Conservation (phyloP, 1,140 invertebrate species). For the Oryctes rhinoceros region DNA sequence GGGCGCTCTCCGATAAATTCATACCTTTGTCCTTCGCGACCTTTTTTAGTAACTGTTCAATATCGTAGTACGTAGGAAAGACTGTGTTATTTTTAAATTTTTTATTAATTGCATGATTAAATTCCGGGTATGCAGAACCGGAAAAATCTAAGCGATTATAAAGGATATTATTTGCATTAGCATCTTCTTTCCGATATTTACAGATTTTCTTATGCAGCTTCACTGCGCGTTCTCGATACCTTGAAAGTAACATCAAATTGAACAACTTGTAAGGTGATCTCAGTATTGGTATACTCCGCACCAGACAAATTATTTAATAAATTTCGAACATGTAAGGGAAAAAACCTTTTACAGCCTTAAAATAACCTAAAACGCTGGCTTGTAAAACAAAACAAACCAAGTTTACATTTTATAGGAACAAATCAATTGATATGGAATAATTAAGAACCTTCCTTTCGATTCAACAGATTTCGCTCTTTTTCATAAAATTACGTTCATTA, state of each 20-base stretch:
- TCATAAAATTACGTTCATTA: too few relatives aligned
- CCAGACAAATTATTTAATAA: too few relatives aligned
- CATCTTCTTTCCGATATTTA: constrained; percentile 63
- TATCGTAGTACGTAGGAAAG: constrained; percentile 69
- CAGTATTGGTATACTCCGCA: too few relatives aligned
- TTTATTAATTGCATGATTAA: constrained; percentile 66
- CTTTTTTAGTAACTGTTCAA: constrained; percentile 63
- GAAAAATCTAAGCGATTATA: constrained; percentile 62
- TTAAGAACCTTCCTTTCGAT: too few relatives aligned
- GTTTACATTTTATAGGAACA: too few relatives aligned
- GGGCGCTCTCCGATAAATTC: constrained; percentile 57
- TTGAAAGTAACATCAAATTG: constrained; percentile 45
- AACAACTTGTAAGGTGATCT: too few relatives aligned
- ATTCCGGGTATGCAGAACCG: constrained; percentile 61
- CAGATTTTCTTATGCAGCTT: constrained; percentile 65
- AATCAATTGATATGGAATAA: too few relatives aligned
- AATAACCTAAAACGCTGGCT: too few relatives aligned
- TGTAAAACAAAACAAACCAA: too few relatives aligned
- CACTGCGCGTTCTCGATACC: constrained; percentile 53
- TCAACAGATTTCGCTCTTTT: too few relatives aligned
- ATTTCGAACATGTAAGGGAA: too few relatives aligned
- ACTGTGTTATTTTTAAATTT: constrained; percentile 62
- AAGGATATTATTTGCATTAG: constrained; percentile 62
- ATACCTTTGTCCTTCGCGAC: constrained; percentile 62
- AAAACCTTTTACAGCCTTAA: too few relatives aligned